phyloP scores from a whole-genome alignment of 2,113 vertebrate species.

The Naja naja region DNA sequence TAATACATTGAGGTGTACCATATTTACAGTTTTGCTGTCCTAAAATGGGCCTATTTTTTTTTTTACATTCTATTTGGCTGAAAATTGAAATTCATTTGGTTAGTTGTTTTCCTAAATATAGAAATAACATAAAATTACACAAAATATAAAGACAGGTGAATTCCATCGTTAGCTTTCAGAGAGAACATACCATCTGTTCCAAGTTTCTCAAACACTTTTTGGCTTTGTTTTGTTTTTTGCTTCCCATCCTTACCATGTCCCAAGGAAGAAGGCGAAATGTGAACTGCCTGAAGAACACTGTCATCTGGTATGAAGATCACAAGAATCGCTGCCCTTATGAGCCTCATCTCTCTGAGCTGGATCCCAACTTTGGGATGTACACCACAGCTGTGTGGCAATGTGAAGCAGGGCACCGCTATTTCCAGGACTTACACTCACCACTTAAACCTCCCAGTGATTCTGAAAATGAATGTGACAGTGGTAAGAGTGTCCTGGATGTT shows the following conservation, averaged over 20 bases:
- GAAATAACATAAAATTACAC: not conserved
- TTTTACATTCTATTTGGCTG: not conserved
- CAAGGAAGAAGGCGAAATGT: constrained; percentile 74
- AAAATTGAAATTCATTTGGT: not conserved
- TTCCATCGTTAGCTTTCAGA: not conserved
- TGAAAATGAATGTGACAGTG: constrained; percentile 64
- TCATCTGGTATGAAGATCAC: constrained; percentile 89
- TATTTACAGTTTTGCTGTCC: not conserved
- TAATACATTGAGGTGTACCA: not conserved
- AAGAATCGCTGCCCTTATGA: constrained; percentile 80
- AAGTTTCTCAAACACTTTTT: not conserved
- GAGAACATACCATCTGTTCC: not conserved
- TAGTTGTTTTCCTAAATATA: not conserved
- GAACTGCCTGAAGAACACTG: constrained; percentile 79
- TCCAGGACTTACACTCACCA: constrained; percentile 82
- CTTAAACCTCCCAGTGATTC: constrained; percentile 75
- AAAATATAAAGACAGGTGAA: not conserved
- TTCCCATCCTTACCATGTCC: not conserved
- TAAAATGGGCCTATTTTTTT: not conserved
- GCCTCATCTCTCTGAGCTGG: constrained; percentile 78
- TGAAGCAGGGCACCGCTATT: constrained; percentile 81
- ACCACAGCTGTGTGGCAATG: constrained; percentile 86
- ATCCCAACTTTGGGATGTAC: constrained; percentile 75
- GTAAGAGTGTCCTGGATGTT: not conserved
- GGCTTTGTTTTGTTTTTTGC: not conserved